Base-by-base conservation (phyloP, 2,797 vertebrate genomes). In the Sylvia borin region DNA sequence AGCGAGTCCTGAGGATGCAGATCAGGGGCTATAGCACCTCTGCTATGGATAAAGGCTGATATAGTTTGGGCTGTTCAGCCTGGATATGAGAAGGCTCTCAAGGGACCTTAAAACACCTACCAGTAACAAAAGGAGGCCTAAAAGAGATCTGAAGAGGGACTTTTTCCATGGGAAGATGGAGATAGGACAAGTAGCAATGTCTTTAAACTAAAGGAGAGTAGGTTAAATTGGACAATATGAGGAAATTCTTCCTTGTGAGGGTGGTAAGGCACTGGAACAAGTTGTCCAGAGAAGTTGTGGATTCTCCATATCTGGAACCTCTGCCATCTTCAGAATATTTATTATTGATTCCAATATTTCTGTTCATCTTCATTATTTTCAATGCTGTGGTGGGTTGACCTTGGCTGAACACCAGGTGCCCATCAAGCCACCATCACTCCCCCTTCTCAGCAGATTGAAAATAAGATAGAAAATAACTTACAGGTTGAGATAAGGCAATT, bases 1-100 rank as follows among this genome's bases (percentile, higher is more conserved):
- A 24, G 3, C 0, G 1, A n/a, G 6, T 51, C 38, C 45, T 51
- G 67, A 58, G 45, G 9, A 6, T 38, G 29, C 58, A 53, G n/a
- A 38, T 25, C n/a, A 45, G 51, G 13, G 27, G 4, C 53, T 84
- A 40, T 16, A 29, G 31, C 2, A 25, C 6, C 16, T 53, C 21
- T 78, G 40, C 22, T 53, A 4, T 11, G 40, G 40, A 25, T 36
- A 54, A 31, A 73, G 47, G 11, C 32, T 61, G 16, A 79, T 20
- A 55, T 4, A 42, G 8, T 10, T 61, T 34, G 27, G 34, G 36
- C 7, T 78, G 47, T n/a, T 78, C 34, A 66, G 26, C 13, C 66
- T 66, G 40, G 18, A 7, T 21, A 45, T n/a, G 32, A 38, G 32
- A 77, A 65, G 18, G 9, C 16, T 78, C 26, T 66, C 60, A 29